A percentile compares a stretch with the other conserved stretches of the same genome.
phyloP scores from a whole-genome alignment of 2,113 vertebrate species.

The Peromyscus maniculatus region DNA sequence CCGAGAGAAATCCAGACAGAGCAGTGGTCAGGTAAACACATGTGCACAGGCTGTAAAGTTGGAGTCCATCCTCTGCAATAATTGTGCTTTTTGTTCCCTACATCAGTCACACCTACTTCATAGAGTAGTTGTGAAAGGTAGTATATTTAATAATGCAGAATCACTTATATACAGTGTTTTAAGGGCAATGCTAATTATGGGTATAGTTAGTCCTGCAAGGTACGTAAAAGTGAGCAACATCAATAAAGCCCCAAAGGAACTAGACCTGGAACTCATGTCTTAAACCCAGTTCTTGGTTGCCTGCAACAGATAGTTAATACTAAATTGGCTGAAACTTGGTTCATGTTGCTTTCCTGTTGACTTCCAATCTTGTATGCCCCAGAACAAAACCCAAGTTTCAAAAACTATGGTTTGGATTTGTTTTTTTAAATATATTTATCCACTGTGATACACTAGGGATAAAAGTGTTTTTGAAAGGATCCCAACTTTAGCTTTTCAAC shows the following conservation, averaged over 20 bases:
- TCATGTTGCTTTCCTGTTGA: background rate
- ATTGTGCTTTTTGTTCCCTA: background rate
- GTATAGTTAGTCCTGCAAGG: background rate
- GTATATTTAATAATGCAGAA: background rate
- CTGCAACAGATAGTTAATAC: background rate
- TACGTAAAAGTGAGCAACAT: slow-evolving; percentile 53
- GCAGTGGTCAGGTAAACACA: background rate
- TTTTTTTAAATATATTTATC: background rate
- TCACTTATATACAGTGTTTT: background rate
- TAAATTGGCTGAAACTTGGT: background rate
- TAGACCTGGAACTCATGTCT: background rate
- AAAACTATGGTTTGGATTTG: background rate
- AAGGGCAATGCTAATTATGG: background rate
- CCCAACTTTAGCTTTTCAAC: background rate
- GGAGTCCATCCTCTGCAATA: background rate
- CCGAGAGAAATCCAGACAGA: background rate
- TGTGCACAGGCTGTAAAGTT: background rate
- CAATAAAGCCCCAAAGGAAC: slow-evolving; percentile 21
- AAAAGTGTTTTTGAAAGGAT: background rate
- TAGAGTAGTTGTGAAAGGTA: background rate
- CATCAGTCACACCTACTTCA: background rate
- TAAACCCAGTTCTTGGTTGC: slow-evolving; percentile 13
- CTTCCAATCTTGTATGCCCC: background rate
- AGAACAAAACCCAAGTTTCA: slow-evolving; percentile 40
- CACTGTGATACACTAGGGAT: background rate